Evolutionary conservation across 2,113 vertebrate species (phyloP).

Genomic region (Pomatorhinus ruficollis): DNA sequence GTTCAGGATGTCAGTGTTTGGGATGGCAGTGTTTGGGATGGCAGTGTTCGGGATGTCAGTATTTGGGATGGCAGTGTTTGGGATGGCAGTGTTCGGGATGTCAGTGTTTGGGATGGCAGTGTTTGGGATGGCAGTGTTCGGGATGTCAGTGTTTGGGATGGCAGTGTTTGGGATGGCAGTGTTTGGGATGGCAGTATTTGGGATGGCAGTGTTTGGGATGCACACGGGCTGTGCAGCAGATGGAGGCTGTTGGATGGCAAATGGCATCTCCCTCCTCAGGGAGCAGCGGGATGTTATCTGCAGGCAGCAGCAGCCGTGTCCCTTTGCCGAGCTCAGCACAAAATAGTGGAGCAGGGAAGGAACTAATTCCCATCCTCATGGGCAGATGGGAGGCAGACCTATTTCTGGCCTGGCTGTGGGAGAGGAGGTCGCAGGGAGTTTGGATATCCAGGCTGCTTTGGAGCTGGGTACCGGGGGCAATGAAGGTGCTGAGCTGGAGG

Average conservation of each 20-base stretch:
- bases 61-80: accelerated
- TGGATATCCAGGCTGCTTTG: neutral
- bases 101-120: neutral
- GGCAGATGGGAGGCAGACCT: neutral
- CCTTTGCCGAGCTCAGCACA: neutral
- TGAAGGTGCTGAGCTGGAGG: neutral
- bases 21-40: neutral
- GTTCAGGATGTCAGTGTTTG: accelerated
- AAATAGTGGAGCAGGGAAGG: neutral
- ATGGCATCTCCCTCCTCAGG: neutral
- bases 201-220: neutral
- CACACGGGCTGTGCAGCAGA: accelerated
- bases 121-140: accelerated
- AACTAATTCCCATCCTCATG: neutral
- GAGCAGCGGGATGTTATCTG: neutral
- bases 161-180: accelerated
- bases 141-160: neutral
- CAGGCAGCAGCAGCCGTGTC: neutral
- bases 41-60: accelerated
- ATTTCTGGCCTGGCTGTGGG: neutral
- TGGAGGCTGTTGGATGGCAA: neutral
- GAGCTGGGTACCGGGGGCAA: neutral
- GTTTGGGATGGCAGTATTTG: neutral
- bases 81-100: neutral
- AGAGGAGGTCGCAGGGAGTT: neutral